Base-by-base conservation (phyloP, 2,113 vertebrate species). In the Anoura caudifer region DNA sequence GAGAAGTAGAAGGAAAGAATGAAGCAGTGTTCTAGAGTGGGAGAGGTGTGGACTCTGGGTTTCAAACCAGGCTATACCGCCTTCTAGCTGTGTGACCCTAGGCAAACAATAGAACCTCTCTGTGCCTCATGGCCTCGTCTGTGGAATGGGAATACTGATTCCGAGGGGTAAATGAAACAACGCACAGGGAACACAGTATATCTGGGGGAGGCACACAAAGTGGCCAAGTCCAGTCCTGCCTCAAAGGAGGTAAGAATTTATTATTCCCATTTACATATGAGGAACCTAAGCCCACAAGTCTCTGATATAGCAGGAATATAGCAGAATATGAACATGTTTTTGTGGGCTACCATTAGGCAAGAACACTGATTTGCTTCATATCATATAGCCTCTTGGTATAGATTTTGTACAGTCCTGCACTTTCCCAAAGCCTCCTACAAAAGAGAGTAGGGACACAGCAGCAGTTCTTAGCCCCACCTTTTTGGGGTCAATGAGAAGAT, bases 231-330 rank as follows among this genome's bases (percentile, higher is more conserved):
- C 20, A 87, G 88, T 9, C 14, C 56, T 47, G 43, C 22, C 70
- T 69, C 52, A 54, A 86, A 82, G 83, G 38, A 82, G 7, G 36
- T 65, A 52, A 80, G 67, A 85, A 72, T 33, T 61, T 75, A 69
- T 45, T 72, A 73, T 61, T 86, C 31, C 43, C 67, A 83, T 73
- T 61, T 92, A 73, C 36, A 72, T 69, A 65, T 28, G 7, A 43
- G n/a, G 12, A 7, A 75, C 50, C 52, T 33, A 28, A 63, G 43
- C 15, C 90, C 87, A 61, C 36, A 33, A 69, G 15, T 72, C 31
- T 28, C 33, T 69, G 63, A 72, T n/a, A 12, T 50, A 36, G n/a
- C 61, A 75, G 17, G 15, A 16, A 22, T n/a, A n/a, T n/a, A n/a
- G n/a, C n/a, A n/a, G n/a, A n/a, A n/a, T 41, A n/a, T 3, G 43